These are phyloP conservation scores for Microctenopoma steveboyesi DNA, from an alignment of 2,797 vertebrate genomes.

Conservation along the genomic window DNA sequence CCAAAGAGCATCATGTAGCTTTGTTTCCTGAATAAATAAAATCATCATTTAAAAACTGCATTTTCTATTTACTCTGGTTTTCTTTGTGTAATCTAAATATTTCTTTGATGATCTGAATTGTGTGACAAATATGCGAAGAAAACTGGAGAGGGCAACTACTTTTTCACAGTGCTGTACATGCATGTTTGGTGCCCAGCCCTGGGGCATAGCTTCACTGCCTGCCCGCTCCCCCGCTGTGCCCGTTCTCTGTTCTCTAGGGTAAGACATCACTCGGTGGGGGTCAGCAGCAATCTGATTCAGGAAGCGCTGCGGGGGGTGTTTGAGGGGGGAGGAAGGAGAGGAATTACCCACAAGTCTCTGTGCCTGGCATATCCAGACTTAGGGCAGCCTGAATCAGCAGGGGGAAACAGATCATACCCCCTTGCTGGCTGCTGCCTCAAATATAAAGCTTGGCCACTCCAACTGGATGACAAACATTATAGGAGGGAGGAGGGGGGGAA, in stretches of 20 bases:
- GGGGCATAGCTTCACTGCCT: constrained; percentile 59
- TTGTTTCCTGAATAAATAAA: too few species aligned
- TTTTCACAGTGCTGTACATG: constrained; percentile 35
- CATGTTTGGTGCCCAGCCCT: constrained; percentile 63
- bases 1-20: too few species aligned
- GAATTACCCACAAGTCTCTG: constrained; percentile 75
- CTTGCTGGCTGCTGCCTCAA: constrained; percentile 66
- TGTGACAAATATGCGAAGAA: too few species aligned
- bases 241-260: constrained; percentile 65
- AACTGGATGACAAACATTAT: constrained; percentile 62
- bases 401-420: constrained; percentile 56
- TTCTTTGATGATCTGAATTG: too few species aligned
- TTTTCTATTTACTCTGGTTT: too few species aligned
- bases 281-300: constrained; percentile 76
- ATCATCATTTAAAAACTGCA: too few species aligned
- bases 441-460: constrained; percentile 64
- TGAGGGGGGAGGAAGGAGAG: constrained; percentile 13
- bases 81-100: too few species aligned
- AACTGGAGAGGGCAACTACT: too few species aligned
- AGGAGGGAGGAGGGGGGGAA: constrained; percentile 22
- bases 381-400: constrained; percentile 65
- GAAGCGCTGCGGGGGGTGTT: constrained; percentile 67
- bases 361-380: constrained; percentile 70
- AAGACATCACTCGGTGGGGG: constrained; percentile 74
- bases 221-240: constrained; percentile 59